Evolutionary conservation across 2,113 vertebrate species (phyloP).

Genomic region (Aix galericulata): DNA sequence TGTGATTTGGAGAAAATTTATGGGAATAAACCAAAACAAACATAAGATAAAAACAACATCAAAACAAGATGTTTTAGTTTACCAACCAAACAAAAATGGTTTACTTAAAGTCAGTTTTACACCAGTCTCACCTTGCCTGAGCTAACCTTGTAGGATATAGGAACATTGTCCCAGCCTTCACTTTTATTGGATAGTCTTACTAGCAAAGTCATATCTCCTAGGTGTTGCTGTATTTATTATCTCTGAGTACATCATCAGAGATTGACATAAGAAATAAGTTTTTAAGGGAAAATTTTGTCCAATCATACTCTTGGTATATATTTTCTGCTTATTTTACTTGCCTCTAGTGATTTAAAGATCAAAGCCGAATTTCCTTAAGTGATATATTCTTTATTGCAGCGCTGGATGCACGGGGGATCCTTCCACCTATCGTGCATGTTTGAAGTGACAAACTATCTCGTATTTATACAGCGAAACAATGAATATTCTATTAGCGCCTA

Average conservation of each 20-base stretch:
- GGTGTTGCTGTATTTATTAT: neutral
- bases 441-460: too few species aligned
- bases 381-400: too few species aligned
- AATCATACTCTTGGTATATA: neutral
- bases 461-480: too few species aligned
- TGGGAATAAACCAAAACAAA: constrained; percentile 5
- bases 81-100: constrained; percentile 3
- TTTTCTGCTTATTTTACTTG: neutral
- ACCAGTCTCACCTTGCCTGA: constrained; percentile 4
- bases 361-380: too few species aligned
- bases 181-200: neutral
- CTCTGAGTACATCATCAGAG: neutral
- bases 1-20: constrained; percentile 39
- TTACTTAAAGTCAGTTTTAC: constrained; percentile 9
- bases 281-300: neutral
- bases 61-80: constrained; percentile 28
- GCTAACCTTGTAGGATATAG: constrained; percentile 15
- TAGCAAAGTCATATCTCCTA: neutral
- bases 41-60: constrained; percentile 24
- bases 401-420: too few species aligned
- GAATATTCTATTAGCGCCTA: too few species aligned
- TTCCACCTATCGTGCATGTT: too few species aligned
- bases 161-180: neutral
- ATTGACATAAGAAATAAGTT: neutral
- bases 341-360: too few species aligned